Evolutionary conservation across 2,888 invertebrate genomes (phyloP), one percentile per base, ranked within the genome.

Genomic region (Melipona bicolor): DNA sequence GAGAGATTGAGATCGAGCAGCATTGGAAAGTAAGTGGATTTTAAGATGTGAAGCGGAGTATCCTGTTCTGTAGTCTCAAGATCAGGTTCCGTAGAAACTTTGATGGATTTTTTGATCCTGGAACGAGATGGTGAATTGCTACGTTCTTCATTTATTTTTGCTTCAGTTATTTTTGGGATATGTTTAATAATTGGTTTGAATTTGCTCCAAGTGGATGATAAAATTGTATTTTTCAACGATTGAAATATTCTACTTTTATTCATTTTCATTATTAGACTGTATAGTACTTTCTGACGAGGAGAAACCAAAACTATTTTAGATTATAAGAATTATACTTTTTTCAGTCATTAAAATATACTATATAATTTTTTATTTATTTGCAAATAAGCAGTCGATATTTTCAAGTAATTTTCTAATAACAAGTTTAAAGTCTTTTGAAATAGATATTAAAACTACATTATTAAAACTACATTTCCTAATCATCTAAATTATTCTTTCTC

Each of bases 11-110:
- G 19, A 36, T 52, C 36, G 17, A 17, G 17, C 9, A 24, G 6
- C 3, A 64, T 64, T 64, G 19, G 49, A 72, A 79, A 81, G 81
- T 81, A 68, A 80, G 80, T 70, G 78, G 56, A 32, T 24, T 59
- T 71, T 24, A 15, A 64, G 43, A 43, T 2, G 43, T 9, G 43
- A 43, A 43, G 43, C 43, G 43, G 43, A 43, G 43, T 24, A 59
- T n/a, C 15, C n/a, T n/a, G n/a, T 59, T 43, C 43, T 56, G 56
- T 13, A 15, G n/a, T n/a, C 15, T 56, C n/a, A n/a, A n/a, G 15
- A 56, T 5, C n/a, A 59, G 5, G 56, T 59, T 59, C n/a, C 15
- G 24, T 15, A 59, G 56, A 59, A 59, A 4, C n/a, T 2, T n/a
- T 5, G 56, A 59, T n/a, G 56, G 15, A n/a, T 2, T 15, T 32